These are phyloP conservation scores for Cottus gobio DNA, from an alignment of 2,113 vertebrate species.

Conservation along the genomic window DNA sequence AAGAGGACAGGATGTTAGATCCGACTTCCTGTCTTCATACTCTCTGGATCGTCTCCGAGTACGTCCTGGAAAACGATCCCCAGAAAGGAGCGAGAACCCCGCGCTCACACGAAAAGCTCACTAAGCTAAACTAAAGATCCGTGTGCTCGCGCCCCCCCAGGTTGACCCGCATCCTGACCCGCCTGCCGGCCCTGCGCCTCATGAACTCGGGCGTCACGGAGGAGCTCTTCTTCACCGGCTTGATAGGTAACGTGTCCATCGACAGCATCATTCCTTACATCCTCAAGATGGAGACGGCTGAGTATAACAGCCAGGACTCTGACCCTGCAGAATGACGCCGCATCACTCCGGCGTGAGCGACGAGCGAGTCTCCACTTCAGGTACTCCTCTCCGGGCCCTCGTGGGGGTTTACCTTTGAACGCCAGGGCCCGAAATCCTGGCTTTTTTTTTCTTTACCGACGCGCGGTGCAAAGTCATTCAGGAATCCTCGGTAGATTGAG, in stretches of 20 bases:
- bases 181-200: slow-evolving; percentile 93
- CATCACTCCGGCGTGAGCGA: slow-evolving; percentile 30
- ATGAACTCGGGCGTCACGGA: slow-evolving; percentile 98
- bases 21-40: no score
- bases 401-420: slow-evolving; percentile 24
- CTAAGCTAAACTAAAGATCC: not conserved
- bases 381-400: slow-evolving; percentile 23
- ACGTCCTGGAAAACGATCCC: not conserved
- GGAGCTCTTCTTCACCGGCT: slow-evolving; percentile 98
- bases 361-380: slow-evolving; percentile 46
- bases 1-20: no score
- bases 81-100: not conserved
- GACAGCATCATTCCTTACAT: slow-evolving; percentile 99
- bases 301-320: slow-evolving; percentile 96
- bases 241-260: slow-evolving; percentile 98
- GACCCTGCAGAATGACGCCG: slow-evolving; percentile 83
- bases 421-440: slow-evolving; percentile 17
- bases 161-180: slow-evolving; percentile 94
- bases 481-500: slow-evolving; percentile 22
- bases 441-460: slow-evolving; percentile 46
- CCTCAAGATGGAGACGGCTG: slow-evolving; percentile 98
- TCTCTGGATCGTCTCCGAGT: not conserved
- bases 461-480: slow-evolving; percentile 35
- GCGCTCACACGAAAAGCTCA: not conserved
- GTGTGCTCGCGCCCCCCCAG: slow-evolving; percentile 79